Evolutionary conservation across 2,888 invertebrate genomes (phyloP).

Genomic region (Lithophane ornitopus): DNA sequence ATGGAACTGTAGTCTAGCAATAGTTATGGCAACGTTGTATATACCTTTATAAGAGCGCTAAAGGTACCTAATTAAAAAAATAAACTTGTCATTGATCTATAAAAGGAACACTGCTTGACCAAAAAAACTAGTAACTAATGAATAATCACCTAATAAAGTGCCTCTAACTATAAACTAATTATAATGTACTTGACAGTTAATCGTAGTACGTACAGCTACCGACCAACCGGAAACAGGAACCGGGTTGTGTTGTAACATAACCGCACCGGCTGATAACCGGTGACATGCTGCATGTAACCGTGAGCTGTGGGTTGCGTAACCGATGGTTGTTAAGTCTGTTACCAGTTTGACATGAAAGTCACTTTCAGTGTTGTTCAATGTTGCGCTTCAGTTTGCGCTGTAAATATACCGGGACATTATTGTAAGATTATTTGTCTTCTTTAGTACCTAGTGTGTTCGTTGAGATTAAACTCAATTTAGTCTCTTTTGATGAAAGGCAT

Average conservation of each 20-base stretch:
- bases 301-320: slow-evolving; percentile 49
- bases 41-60: background rate
- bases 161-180: slow-evolving; percentile 26
- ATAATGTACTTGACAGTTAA: slow-evolving; percentile 19
- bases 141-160: background rate
- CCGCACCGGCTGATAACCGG: slow-evolving; percentile 46
- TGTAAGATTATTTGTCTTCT: background rate
- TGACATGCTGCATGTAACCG: slow-evolving; percentile 38
- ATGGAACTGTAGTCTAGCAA: background rate
- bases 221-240: slow-evolving; percentile 54
- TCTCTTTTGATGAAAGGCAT: background rate
- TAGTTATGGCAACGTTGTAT: too few relatives aligned
- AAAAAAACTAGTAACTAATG: background rate
- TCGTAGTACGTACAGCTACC: background rate
- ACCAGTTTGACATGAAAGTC: slow-evolving; percentile 50
- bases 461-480: background rate
- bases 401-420: background rate
- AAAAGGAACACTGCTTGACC: background rate
- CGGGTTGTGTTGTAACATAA: slow-evolving; percentile 38
- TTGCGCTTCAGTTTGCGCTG: background rate
- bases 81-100: background rate
- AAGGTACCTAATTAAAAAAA: background rate
- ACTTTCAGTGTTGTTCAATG: slow-evolving; percentile 39
- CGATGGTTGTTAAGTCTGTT: background rate
- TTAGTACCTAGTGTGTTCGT: background rate